Base-by-base conservation (phyloP, 2,113 vertebrate species). In the Progne subis region DNA sequence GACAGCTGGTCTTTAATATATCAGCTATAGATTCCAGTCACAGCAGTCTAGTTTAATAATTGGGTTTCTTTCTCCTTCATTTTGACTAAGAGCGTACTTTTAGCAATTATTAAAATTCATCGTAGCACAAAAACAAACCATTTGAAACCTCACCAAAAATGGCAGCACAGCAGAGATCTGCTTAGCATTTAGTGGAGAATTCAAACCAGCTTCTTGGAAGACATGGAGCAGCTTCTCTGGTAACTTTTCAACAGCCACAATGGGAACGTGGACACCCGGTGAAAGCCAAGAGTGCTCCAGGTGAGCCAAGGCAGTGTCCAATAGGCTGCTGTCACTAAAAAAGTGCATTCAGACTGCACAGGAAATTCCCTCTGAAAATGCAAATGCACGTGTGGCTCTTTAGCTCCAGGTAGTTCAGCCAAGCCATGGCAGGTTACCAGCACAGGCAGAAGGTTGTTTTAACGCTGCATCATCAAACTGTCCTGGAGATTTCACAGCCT, bases 21-120 rank as follows among this genome's bases (percentile, higher is more conserved):
- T 95, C 94, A 95, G 78, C 82, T 96, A 96, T 94, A 96, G 94
- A 97, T 94, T 96, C 90, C 95, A 97, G 92, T 96, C 96, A 90
- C 96, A 96, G 96, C 96, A 94, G 94, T 96, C 88, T 94, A 95
- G 96, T 97, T 96, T 92, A 94, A 92, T 97, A 97, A 97, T 94
- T 97, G 92, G 75, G 76, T 95, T 96, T 96, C 95, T 94, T 97
- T 97, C 76, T 59, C 84, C 86, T 90, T 96, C 88, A 53, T 95
- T 96, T 97, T 96, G 92, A 97, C 91, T 97, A 95, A 96, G 96
- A 53, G 92, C 94, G 91, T 86, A 94, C 94, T 96, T 96, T 93
- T 4, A 89, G 79, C 92, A 97, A 97, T 97, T 97, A 97, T 86
- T 91, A 96, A 97, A 96, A 96, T 96, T 95, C 65, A 88, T 93